A percentile compares a stretch with the other conserved stretches of the same genome.
Evolutionary conservation across 23 tunicate genomes (phyloP).

Genomic region (Diplosoma virens): DNA sequence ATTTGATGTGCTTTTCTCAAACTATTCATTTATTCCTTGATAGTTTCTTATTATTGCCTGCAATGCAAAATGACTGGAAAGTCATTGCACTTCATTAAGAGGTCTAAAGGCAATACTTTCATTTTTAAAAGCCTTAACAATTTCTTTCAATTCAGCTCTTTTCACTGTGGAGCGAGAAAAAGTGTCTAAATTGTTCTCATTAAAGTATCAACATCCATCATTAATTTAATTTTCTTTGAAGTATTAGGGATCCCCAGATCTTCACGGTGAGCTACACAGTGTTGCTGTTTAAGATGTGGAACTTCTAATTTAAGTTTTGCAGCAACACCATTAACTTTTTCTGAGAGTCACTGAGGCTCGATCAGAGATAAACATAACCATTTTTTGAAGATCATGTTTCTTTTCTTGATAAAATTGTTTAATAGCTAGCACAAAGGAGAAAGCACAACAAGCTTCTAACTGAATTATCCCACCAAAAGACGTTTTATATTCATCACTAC

Average conservation of each 20-base stretch:
- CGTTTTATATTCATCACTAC: neutral
- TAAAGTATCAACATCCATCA: neutral
- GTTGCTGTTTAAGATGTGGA: conserved; percentile 3
- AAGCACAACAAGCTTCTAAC: neutral
- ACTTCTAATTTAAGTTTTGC: neutral
- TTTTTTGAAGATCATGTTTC: neutral
- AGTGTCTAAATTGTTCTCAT: conserved; percentile 10
- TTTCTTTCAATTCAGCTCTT: neutral
- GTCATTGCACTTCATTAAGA: neutral
- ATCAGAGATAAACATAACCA: conserved; percentile 1
- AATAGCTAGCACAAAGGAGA: neutral
- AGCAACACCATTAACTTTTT: conserved; percentile 3
- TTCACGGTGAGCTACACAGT: conserved; percentile 16
- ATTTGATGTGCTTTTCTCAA: too few relatives aligned
- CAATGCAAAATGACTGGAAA: too few relatives aligned
- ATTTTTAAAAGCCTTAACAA: neutral
- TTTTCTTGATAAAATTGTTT: neutral
- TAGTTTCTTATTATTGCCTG: too few relatives aligned
- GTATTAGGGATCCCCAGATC: neutral
- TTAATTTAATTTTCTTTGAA: neutral
- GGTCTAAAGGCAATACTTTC: neutral
- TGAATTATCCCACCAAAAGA: neutral
- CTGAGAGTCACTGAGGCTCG: conserved; percentile 11
- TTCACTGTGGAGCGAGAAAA: neutral
- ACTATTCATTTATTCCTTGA: too few relatives aligned